A percentile compares a stretch with the other conserved stretches of the same genome.
Evolutionary conservation across 1,140 invertebrate genomes (phyloP).

Genomic region (Drosophila ironensis): DNA sequence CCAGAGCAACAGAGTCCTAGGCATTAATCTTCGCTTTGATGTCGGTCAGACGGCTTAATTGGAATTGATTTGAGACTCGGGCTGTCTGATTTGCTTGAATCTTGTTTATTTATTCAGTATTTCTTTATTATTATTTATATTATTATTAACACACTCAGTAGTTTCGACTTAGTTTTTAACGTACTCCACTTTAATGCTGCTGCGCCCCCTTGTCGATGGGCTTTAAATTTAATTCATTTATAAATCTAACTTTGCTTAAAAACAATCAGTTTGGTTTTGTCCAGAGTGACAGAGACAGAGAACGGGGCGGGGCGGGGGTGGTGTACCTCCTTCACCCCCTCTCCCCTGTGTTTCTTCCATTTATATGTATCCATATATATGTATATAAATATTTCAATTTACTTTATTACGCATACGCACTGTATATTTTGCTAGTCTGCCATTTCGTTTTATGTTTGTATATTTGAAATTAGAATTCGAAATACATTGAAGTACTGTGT

Average conservation of each 20-base stretch:
- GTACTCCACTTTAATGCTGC: constrained; percentile 46
- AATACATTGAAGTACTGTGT: constrained; percentile 54
- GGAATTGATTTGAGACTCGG: constrained; percentile 35
- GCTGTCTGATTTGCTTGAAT: constrained; percentile 6
- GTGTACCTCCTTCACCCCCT: neutral
- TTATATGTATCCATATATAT: constrained; percentile 11
- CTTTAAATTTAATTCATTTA: constrained; percentile 38
- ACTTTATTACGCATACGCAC: constrained; percentile 65
- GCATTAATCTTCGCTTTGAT: constrained; percentile 36
- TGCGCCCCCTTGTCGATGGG: neutral
- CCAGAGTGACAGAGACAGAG: constrained; percentile 45
- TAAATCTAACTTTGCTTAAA: constrained; percentile 67
- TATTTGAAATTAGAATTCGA: constrained; percentile 63
- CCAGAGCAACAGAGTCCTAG: constrained; percentile 3
- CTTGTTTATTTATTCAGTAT: constrained; percentile 74
- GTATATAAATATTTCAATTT: constrained; percentile 43
- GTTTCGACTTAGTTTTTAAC: constrained; percentile 73
- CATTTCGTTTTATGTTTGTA: constrained; percentile 40
- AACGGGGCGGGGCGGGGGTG: constrained; percentile 1
- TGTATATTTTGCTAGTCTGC: constrained; percentile 75
- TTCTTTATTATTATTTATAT: constrained; percentile 53
- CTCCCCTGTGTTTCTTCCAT: constrained; percentile 24
- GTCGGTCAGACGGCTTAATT: constrained; percentile 22
- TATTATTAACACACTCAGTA: constrained; percentile 77
- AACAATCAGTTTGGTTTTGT: constrained; percentile 77